phyloP scores from a whole-genome alignment of 2,888 invertebrate species.

The Dione vanillae region DNA sequence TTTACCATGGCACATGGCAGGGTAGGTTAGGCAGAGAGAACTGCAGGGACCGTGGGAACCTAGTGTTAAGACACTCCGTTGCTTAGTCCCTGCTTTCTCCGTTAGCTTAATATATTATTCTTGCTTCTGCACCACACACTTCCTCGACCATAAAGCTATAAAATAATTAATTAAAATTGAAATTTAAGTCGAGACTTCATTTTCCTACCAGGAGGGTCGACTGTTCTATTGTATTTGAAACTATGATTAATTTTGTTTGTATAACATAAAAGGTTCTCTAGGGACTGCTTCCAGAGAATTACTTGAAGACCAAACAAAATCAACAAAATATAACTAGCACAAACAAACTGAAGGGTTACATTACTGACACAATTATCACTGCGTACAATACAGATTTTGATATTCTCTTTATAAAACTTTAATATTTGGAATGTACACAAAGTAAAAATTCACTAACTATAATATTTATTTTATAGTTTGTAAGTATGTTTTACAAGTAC shows the following conservation, averaged over 20 bases:
- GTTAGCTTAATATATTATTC: neutral
- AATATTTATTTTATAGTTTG: too few relatives aligned
- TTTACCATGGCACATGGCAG: too few relatives aligned
- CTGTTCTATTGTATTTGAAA: conserved; percentile 30
- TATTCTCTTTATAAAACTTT: neutral
- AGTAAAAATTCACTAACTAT: too few relatives aligned
- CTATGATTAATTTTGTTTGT: conserved; percentile 34
- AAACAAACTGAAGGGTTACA: conserved; percentile 18
- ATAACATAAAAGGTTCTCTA: conserved; percentile 26
- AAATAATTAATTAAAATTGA: conserved; percentile 14
- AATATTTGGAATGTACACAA: too few relatives aligned
- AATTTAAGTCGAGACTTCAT: conserved; percentile 13
- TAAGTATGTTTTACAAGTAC: too few relatives aligned
- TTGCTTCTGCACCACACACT: too few relatives aligned
- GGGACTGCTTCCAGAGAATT: conserved; percentile 21
- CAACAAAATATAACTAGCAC: conserved; percentile 18
- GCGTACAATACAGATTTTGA: neutral
- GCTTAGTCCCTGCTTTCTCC: too few relatives aligned
- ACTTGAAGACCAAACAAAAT: conserved; percentile 14
- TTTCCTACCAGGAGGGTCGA: conserved; percentile 15
- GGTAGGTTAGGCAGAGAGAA: too few relatives aligned
- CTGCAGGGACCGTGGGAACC: too few relatives aligned
- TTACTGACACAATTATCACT: neutral
- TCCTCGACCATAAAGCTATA: neutral
- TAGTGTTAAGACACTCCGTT: too few relatives aligned